Percentiles rank a stretch among this genome's conserved stretches.
Conservation (phyloP, 2,888 invertebrate genomes). For the Eupithecia centaureata region DNA sequence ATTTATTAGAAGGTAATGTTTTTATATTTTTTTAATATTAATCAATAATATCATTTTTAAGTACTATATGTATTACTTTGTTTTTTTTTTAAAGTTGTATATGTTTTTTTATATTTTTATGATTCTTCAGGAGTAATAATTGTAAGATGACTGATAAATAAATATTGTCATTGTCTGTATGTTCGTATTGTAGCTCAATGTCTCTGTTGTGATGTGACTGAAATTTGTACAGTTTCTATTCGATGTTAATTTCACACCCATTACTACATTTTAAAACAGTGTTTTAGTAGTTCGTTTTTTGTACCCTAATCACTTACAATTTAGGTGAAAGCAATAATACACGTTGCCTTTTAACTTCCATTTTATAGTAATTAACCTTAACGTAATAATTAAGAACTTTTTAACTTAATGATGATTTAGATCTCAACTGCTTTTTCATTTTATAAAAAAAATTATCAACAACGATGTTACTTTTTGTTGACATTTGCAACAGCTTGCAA, state of each 20-base stretch:
- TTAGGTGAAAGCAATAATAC: constrained; percentile 11
- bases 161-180: constrained; percentile 28
- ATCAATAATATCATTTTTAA: too few relatives aligned
- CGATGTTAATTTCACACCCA: constrained; percentile 34
- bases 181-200: constrained; percentile 66
- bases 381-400: not conserved
- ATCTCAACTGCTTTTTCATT: not conserved
- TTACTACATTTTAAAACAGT: constrained; percentile 20
- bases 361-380: not conserved
- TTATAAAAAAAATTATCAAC: not conserved
- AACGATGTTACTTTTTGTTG: constrained; percentile 35
- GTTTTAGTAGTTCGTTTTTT: not conserved
- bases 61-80: too few relatives aligned
- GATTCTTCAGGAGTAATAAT: too few relatives aligned
- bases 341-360: constrained; percentile 1
- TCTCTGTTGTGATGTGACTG: constrained; percentile 59
- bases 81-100: too few relatives aligned
- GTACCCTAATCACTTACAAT: not conserved
- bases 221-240: constrained; percentile 55
- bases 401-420: not conserved
- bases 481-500: not conserved
- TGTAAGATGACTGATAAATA: constrained; percentile 36
- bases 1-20: too few relatives aligned
- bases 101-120: too few relatives aligned
- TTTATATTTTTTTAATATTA: too few relatives aligned